These are phyloP conservation scores for Noctilio leporinus DNA, from an alignment of 2,113 vertebrate genomes.

Conservation along the genomic window DNA sequence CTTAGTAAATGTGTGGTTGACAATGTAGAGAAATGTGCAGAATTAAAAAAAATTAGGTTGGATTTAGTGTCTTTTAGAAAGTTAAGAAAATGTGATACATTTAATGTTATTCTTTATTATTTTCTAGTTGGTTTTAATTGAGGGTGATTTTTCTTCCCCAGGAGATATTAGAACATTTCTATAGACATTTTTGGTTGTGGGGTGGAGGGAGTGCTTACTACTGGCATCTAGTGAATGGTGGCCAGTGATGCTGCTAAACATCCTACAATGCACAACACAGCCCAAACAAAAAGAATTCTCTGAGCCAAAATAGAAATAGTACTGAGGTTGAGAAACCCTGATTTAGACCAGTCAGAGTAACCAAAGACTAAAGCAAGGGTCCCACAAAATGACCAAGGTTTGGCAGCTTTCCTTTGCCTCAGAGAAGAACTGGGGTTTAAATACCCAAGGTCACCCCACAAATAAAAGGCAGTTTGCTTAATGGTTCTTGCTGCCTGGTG, in stretches of 20 bases:
- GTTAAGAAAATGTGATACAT: neutral
- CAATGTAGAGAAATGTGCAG: neutral
- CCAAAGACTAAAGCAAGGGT: neutral
- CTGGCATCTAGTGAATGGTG: neutral
- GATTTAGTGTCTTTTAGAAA: neutral
- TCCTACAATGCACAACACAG: neutral
- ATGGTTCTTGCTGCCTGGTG: neutral
- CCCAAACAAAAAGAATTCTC: neutral
- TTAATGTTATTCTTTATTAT: conserved; percentile 7
- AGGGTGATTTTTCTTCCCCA: neutral
- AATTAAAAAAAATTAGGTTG: neutral
- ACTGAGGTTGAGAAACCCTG: neutral
- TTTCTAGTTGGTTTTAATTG: neutral
- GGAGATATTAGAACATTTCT: neutral
- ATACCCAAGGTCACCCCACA: neutral
- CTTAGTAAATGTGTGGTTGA: neutral
- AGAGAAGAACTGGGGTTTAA: neutral
- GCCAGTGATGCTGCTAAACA: neutral
- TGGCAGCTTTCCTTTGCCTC: neutral
- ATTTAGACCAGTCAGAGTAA: neutral
- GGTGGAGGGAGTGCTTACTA: neutral
- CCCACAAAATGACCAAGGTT: neutral
- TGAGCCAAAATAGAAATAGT: neutral
- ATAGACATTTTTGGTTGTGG: neutral
- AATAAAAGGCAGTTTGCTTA: neutral